Base-by-base conservation (phyloP, 2,888 invertebrate genomes). In the Girardia tigrina region DNA sequence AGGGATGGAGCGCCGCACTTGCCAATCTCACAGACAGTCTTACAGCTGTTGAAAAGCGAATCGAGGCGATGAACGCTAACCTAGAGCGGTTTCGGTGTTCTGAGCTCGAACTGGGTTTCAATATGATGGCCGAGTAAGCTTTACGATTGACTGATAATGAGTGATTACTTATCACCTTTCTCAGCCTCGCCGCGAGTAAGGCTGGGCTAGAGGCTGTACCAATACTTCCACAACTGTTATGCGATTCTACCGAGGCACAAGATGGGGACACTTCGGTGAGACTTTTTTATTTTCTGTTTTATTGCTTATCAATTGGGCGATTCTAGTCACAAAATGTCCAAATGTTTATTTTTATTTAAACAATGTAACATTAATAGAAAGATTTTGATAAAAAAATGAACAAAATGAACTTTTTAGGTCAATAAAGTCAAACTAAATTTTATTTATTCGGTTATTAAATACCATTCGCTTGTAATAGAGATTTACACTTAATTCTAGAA, bases 31-130 rank as follows among this genome's bases (percentile, higher is more conserved):
- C n/a, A 20, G 56, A 56, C 56, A 56, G 56, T n/a, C n/a, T 56
- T 4, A 20, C 56, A 23, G n/a, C 56, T 6, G n/a, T 56, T 6
- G 56, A 56, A 56, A 56, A 56, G n/a, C 4, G 56, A 12, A 56
- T 56, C 23, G 56, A 56, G n/a, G 56, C 56, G 23, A 56, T 56
- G 56, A 56, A 56, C n/a, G n/a, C 56, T 6, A 56, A 56, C n/a
- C 23, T 56, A n/a, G 56, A 56, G 4, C n/a, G 23, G 23, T 56
- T 56, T n/a, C n/a, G n/a, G n/a, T n/a, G 23, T n/a, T 20, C n/a
- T 23, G n/a, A 23, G 4, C 23, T 56, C 6, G 56, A 12, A 56
- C 20, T 20, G n/a, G 56, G 56, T 56, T 16, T 20, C n/a, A 23
- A 56, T 20, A 56, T 56, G 4, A 56, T 56, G 56, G n/a, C n/a